Conservation (phyloP, 2,113 vertebrate genomes). For the Sardina pilchardus region DNA sequence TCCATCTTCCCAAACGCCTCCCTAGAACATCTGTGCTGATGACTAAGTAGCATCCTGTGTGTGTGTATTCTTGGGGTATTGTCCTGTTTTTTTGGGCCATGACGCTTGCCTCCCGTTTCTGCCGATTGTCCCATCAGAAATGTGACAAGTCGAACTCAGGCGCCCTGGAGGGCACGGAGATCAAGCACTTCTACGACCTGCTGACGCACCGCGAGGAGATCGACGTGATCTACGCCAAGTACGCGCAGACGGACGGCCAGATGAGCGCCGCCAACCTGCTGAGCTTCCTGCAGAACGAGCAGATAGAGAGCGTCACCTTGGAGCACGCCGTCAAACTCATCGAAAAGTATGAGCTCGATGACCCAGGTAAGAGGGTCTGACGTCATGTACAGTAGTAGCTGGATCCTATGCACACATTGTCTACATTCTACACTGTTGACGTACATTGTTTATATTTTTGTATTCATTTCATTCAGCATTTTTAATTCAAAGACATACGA, state of each 20-base stretch:
- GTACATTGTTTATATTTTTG: neutral
- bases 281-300: conserved; percentile 77
- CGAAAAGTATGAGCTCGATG: conserved; percentile 83
- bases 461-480: too few species aligned
- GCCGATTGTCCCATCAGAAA: conserved; percentile 66
- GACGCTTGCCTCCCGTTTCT: neutral
- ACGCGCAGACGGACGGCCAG: conserved; percentile 56
- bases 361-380: conserved; percentile 67
- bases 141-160: conserved; percentile 87
- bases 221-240: conserved; percentile 74
- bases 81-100: neutral
- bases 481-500: too few species aligned
- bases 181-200: conserved; percentile 88
- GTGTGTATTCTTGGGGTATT: neutral
- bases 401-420: neutral
- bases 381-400: too few species aligned
- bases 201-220: conserved; percentile 87
- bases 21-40: neutral
- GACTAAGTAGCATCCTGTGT: neutral
- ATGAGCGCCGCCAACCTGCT: conserved; percentile 79
- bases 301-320: conserved; percentile 72
- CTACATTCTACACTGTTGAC: neutral
- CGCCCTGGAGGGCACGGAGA: conserved; percentile 86
- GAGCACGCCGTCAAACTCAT: conserved; percentile 78
- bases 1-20: neutral